These are phyloP conservation scores for Phasianus colchicus DNA, from an alignment of 2,113 vertebrate genomes.

Conservation along the genomic window DNA sequence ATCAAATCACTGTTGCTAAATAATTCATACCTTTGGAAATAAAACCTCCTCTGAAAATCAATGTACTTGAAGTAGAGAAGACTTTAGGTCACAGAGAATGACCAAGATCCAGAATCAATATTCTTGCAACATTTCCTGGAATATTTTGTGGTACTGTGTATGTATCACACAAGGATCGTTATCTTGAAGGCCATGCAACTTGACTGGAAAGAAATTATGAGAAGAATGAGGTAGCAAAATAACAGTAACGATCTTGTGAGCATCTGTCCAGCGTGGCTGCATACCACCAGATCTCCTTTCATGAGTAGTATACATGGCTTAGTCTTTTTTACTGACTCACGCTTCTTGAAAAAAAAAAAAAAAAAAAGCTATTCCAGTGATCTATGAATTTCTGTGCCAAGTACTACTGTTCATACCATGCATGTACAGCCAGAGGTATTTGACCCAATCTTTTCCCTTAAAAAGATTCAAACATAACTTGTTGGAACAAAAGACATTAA, in stretches of 20 bases:
- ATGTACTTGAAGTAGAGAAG: background rate
- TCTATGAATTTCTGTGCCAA: background rate
- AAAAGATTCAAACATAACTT: background rate
- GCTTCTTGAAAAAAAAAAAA: background rate
- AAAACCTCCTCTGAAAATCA: background rate
- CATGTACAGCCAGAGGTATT: background rate
- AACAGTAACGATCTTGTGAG: background rate
- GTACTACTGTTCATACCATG: background rate
- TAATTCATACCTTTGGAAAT: background rate
- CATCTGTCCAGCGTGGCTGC: background rate
- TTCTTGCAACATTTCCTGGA: background rate
- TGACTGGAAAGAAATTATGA: background rate
- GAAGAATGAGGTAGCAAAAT: background rate
- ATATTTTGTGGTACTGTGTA: background rate
- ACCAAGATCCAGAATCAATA: background rate
- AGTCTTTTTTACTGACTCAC: background rate
- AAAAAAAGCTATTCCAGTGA: background rate
- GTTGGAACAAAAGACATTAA: background rate
- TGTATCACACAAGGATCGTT: background rate
- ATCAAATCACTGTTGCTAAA: background rate
- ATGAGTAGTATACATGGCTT: background rate
- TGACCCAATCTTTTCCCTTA: background rate
- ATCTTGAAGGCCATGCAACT: rapidly evolving
- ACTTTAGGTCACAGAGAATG: rapidly evolving
- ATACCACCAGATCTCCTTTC: background rate